Evolutionary conservation across 1,140 invertebrate species (phyloP), one percentile per base, ranked within the genome.

Genomic region (Pseudomyrmex flavicornis): DNA sequence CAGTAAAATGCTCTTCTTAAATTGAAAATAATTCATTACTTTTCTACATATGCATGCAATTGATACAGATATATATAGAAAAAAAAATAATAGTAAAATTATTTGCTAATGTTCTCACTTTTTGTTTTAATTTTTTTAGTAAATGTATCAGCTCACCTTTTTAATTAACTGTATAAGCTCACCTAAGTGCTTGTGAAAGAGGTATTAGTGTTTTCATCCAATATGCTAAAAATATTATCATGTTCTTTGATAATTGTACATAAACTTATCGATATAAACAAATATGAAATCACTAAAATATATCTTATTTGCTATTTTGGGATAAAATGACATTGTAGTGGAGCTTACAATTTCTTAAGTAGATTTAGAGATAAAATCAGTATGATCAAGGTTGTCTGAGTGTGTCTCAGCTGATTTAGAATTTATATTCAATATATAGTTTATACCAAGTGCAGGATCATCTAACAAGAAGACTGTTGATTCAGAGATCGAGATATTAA

Each of bases 391-490:
- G 0, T 10, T 20, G 46, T 22, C 52, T 88, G 86, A 10, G 72
- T 73, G 2, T 68, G 65, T 44, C 26, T 22, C 5, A 62, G 20
- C 10, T 70, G 62, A 10, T 22, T 50, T 62, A 20, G 70, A 58
- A 48, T 70, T 74, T 70, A 96, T 95, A 17, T 96, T 96, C 35
- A 97, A 96, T 85, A 97, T 96, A 89, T 97, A 97, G 92, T 97
- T 96, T 87, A 97, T 97, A 89, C 96, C 96, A 87, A 96, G 95
- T 35, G 95, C 95, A 22, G 95, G 95, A 91, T 97, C 96, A 88
- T 96, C 95, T 77, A 96, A 96, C 88, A 96, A 96, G 83, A 96
- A 96, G 69, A 97, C 96, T 65, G 95, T 94, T 9, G 96, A 97
- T 59, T 95, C 26, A 26, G 26, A 26, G 26, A 26, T 26, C 26